phyloP scores from a whole-genome alignment of 2,888 invertebrate genomes.

The Polia nebulosa region DNA sequence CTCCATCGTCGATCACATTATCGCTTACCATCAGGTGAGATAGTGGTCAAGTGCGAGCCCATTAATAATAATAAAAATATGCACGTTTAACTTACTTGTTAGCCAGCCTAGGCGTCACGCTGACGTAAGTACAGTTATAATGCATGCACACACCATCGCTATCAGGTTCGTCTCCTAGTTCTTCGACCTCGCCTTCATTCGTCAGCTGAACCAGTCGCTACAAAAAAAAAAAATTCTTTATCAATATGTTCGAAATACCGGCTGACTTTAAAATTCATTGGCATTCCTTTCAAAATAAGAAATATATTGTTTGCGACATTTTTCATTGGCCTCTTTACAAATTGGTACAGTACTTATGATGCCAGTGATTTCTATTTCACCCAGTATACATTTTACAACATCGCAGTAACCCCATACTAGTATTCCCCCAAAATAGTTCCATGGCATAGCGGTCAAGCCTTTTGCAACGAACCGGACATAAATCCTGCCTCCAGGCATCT shows the following conservation, averaged over 20 bases:
- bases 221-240: not conserved
- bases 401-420: too few relatives aligned
- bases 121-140: conserved; percentile 86
- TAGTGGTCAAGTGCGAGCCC: too few relatives aligned
- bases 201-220: conserved; percentile 82
- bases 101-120: conserved; percentile 84
- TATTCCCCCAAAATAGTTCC: not conserved
- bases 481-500: not conserved
- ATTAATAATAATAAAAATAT: too few relatives aligned
- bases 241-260: not conserved
- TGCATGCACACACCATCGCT: conserved; percentile 83
- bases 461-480: not conserved
- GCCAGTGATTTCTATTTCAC: not conserved
- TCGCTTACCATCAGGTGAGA: too few relatives aligned
- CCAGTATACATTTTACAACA: not conserved
- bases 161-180: conserved; percentile 80
- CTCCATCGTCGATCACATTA: too few relatives aligned
- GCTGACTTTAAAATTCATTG: conserved; percentile 10
- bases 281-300: conserved; percentile 2
- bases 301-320: not conserved
- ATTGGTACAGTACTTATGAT: not conserved
- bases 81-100: conserved; percentile 84
- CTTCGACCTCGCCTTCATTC: conserved; percentile 82
- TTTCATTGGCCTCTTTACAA: not conserved
- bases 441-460: not conserved